These are phyloP conservation scores for Cantharis flavilabris DNA, from an alignment of 2,888 invertebrate species.

Conservation along the genomic window DNA sequence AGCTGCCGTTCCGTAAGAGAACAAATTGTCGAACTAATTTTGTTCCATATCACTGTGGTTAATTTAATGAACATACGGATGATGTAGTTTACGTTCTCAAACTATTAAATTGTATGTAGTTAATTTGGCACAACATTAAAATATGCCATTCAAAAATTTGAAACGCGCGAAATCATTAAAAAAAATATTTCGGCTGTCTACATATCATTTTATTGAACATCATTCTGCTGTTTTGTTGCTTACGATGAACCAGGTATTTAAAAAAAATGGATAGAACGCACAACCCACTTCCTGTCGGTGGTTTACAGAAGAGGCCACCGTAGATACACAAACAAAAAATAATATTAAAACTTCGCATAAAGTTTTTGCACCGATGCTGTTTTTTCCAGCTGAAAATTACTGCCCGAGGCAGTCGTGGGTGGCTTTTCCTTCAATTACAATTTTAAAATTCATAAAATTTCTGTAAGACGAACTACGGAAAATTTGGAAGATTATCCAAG, in stretches of 20 bases:
- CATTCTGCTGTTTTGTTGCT: background rate
- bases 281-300: background rate
- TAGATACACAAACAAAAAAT: background rate
- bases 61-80: slow-evolving; percentile 26
- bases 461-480: background rate
- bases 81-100: slow-evolving; percentile 23
- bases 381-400: background rate
- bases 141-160: slow-evolving; percentile 19
- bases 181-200: too few relatives aligned
- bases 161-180: background rate
- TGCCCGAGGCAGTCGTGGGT: background rate
- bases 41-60: slow-evolving; percentile 19
- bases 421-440: background rate
- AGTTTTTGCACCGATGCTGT: background rate
- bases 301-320: background rate
- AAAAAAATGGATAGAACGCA: background rate
- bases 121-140: slow-evolving; percentile 24
- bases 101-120: slow-evolving; percentile 26
- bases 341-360: background rate
- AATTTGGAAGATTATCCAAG: background rate
- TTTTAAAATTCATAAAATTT: background rate
- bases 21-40: slow-evolving; percentile 24
- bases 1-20: slow-evolving; percentile 1
- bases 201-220: too few relatives aligned
- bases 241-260: background rate